Evolutionary conservation across 2,888 invertebrate species (phyloP), one percentile per base, ranked within the genome.

Genomic region (Caenorhabditis sp.): DNA sequence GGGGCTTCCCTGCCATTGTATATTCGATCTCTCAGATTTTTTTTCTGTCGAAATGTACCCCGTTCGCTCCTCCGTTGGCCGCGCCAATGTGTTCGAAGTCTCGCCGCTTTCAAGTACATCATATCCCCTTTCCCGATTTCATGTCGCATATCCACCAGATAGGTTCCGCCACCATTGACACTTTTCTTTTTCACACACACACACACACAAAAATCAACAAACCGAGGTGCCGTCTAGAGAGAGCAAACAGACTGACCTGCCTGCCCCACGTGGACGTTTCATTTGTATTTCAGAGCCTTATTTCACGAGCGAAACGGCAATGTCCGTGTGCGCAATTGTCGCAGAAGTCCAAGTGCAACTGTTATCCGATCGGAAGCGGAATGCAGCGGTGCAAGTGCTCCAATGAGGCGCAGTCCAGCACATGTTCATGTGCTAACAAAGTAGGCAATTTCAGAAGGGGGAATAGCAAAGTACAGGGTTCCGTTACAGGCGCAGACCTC

Each of bases 321-420:
- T 82, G 82, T 62, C 82, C 80, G 26, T 82, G 82, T 68, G 82
- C 82, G 8, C 70, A 78, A 66, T 32, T 79, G 50, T 55, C 74
- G 9, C 70, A 63, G 46, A 73, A 68, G 37, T 63, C 78, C 27
- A 76, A 78, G 46, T 82, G 82, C 55, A 56, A 70, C 32, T 82
- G 82, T 66, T 55, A 72, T 32, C 50, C 80, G 20, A 65, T 59
- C 22, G 78, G 78, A 27, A 41, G 56, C 20, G 78, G 77, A 30
- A 62, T 58, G 53, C 81, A 77, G 26, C 52, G 65, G 26, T 81
- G 81, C 65, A 70, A 77, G 45, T 81, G 81, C 48, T 71, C 81
- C 1, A 66, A 71, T 30, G 48, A 68, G n/a, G 52, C 74, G 22
- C 74, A 70, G n/a, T 46, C 63, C 20, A 59, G 70, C 13, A 45